Base-by-base conservation (phyloP, 2,797 vertebrate genomes). In the Chaetophractus vellerosus region DNA sequence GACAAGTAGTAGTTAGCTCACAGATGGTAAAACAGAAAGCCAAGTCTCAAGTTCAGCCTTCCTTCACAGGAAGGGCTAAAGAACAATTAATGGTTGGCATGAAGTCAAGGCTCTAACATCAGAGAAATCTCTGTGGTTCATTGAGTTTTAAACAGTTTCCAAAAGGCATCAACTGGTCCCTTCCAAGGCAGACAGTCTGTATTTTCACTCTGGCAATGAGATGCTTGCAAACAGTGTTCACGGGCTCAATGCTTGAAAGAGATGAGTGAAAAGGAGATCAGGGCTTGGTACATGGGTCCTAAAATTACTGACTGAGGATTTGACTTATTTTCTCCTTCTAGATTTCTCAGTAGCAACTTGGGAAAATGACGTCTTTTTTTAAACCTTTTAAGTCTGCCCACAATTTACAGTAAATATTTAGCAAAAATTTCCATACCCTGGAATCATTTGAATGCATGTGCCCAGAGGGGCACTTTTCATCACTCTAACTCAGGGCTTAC, bases 21-120 rank as follows among this genome's bases (percentile, higher is more conserved):
- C 89, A 84, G 79, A 85, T 48, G 93, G 95, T 74, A 52, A 41
- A 38, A 50, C 31, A 2, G 9, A 76, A 75, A 90, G 84, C 87
- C 87, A 72, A 59, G 69, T 50, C 88, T 82, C 75, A 28, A 45
- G 78, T 91, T 79, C 45, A 41, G 76, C 31, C 2, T 59, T 14
- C 64, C 63, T 74, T 80, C 52, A 71, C 57, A 28, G 91, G 48
- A 81, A 59, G 93, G 95, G 78, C 94, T 59, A 69, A 41, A 85
- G 81, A 48, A 68, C 80, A 50, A 80, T 92, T 59, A 93, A 83
- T 5, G 64, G 78, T 72, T 93, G 95, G 96, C 92, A 69, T 0
- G 16, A 48, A 94, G 85, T 66, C 88, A 89, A 88, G 90, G 38
- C 66, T 75, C 88, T 45, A 68, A 31, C 88, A 76, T 5, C 63